Base-by-base conservation (phyloP, 1,140 invertebrate species). In the Eupeodes corollae region DNA sequence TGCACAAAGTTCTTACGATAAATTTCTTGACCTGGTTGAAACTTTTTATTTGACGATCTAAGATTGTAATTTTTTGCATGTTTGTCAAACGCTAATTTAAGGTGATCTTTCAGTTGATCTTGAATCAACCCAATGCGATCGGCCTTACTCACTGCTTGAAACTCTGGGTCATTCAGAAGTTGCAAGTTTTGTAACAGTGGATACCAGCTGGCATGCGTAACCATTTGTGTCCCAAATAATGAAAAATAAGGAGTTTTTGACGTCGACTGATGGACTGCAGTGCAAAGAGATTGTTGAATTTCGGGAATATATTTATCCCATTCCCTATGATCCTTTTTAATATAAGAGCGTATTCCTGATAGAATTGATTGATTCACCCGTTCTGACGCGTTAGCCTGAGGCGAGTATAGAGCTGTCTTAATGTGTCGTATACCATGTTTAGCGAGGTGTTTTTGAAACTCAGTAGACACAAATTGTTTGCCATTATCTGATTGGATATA, bases 381-480 rank as follows among this genome's bases (percentile, higher is more conserved):
- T 34, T 57, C 53, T 0, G 46, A 42, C 5, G 54, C 43, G 33
- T 59, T 59, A 11, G 44, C 41, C 10, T 52, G 47, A 6, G 54
- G 53, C 9, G 42, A 37, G 30, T 54, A 52, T 6, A 44, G 18
- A 0, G 46, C 35, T 5, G 49, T 53, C 13, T 41, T 52, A 1
- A 49, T 30, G n/a, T 51, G 41, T 39, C 6, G 43, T 15, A 43
- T 21, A 1, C 49, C 49, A 38, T 43, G 43, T 3, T 3, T 9
- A 3, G 6, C 33, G 1, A 51, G 21, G 13, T 47, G 18, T 26
- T 47, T 41, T 30, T 1, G 1, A 18, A 42, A 31, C 34, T 30
- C 8, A 5, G 6, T 5, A 1, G 49, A 41, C 1, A 35, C 32
- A 46, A 49, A 51, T 49, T 48, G 47, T 9, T 34, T 42, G 2